Evolutionary conservation across 2,888 invertebrate species (phyloP).

Genomic region (Beris chalybata): DNA sequence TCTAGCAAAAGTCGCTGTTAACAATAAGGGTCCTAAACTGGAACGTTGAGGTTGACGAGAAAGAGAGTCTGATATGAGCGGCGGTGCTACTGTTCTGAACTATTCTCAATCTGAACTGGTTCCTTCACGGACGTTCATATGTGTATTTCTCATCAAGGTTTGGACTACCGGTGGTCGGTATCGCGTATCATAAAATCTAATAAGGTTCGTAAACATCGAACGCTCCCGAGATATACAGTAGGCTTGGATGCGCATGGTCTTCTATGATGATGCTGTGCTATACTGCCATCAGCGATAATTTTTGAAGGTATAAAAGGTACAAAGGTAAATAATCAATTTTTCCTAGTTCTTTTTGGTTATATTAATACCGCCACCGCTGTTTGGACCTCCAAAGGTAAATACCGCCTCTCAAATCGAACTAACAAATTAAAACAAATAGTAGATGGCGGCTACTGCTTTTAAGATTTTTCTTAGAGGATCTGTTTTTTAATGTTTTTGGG

Average conservation of each 20-base stretch:
- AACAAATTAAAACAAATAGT: slow-evolving; percentile 44
- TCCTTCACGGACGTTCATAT: slow-evolving; percentile 8
- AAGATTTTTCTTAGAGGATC: slow-evolving; percentile 19
- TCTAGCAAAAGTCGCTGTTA: neutral
- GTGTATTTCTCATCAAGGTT: slow-evolving; percentile 23
- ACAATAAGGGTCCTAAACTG: slow-evolving; percentile 7
- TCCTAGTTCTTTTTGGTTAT: slow-evolving; percentile 11
- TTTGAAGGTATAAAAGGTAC: slow-evolving; percentile 26
- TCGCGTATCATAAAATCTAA: slow-evolving; percentile 32
- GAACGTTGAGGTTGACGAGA: slow-evolving; percentile 3
- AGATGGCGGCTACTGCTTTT: slow-evolving; percentile 42
- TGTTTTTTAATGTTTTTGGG: neutral
- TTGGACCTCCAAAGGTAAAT: slow-evolving; percentile 22
- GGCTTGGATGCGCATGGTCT: slow-evolving; percentile 9
- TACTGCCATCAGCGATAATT: slow-evolving; percentile 17
- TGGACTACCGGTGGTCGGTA: slow-evolving; percentile 27
- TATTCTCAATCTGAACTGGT: slow-evolving; percentile 6
- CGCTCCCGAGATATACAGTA: neutral
- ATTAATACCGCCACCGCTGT: slow-evolving; percentile 25
- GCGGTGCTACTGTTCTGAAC: slow-evolving; percentile 24
- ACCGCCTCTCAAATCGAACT: slow-evolving; percentile 36
- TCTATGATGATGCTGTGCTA: neutral
- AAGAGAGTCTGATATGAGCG: neutral
- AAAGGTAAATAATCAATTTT: slow-evolving; percentile 28
- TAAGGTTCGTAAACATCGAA: slow-evolving; percentile 29